Base-by-base conservation (phyloP, 1,140 invertebrate species). In the Ostrea denselamellosa region DNA sequence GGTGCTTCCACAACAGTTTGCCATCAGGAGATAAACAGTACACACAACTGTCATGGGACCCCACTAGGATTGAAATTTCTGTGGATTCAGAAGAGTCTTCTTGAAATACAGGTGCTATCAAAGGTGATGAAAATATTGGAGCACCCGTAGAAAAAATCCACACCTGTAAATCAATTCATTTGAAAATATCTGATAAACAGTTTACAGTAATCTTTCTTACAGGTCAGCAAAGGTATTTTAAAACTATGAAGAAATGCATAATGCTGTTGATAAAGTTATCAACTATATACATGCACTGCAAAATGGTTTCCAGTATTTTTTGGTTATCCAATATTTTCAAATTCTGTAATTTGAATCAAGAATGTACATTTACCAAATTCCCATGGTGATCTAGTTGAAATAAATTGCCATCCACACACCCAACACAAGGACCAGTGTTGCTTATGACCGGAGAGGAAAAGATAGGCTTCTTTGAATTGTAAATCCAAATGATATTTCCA, bases 121-220 rank as follows among this genome's bases (percentile, higher is more conserved):
- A 87, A 53, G 96, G 94, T 62, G 97, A 96, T 8, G 97, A 97
- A 95, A 97, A 97, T 88, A 97, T 95, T 88, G 96, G 96, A 17
- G 96, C 96, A 85, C 95, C 92, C 65, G 95, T 95, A 65, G 95
- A 71, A 85, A 94, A 96, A 54, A 92, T 95, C 96, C 96, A 96
- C 22, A 96, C 94, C 96, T 97, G 89, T 9, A 86, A 91, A 95
- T 65, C n/a, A 89, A 86, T 84, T 19, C 34, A 44, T 44, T 44
- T 44, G 34, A 44, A 44, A 44, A 5, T 44, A 5, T 44, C 34
- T 44, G 34, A 5, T 44, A 44, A 44, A 1, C 34, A 44, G 5
- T 44, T 44, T 44, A 44, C 34, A 44, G 34, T 44, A 44, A 44
- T 44, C 34, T 2, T 44, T 44, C 5, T 44, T 44, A 44, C 34